Evolutionary conservation across 2,888 invertebrate genomes (phyloP), one percentile per base, ranked within the genome.

Genomic region (Synergus umbraculus): DNA sequence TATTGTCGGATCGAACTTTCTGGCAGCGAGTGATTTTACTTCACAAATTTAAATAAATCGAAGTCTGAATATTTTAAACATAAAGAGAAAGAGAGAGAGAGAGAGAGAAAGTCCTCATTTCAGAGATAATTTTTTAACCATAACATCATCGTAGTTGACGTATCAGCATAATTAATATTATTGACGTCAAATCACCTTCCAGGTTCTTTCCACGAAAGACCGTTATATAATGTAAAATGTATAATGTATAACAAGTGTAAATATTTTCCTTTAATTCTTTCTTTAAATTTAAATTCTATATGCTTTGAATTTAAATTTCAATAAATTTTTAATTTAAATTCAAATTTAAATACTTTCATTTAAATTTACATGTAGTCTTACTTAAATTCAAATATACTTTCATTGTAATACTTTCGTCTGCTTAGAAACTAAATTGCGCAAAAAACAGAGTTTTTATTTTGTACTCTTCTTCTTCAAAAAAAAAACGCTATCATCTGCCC

Each of bases 401-500:
- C 76, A 49, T 44, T 66, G 54, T 41, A 29, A 58, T 76, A 60
- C 76, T 60, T 76, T 76, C 43, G 13, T 43, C n/a, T 22, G 18
- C 43, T 43, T 60, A 60, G 41, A 44, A 60, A 60, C 60, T 60
- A 60, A 60, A 60, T 58, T 41, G 15, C 37, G 13, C 49, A 54
- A 60, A 58, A 37, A 15, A 18, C 49, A 2, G 10, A 18, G 13
- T 49, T 76, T 37, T 64, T 76, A 60, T 73, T 82, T 80, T 77
- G 63, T 83, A 65, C 77, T 66, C n/a, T 79, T 49, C 63, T 78
- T 76, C 60, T 66, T 82, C 78, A 78, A 76, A 76, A 86, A 73
- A 76, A 76, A 76, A 86, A 83, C 83, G 80, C 83, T 78, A 82
- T 81, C 78, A 81, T 76, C 85, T 85, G 85, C 82, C 82, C 86